A percentile compares a stretch with the other conserved stretches of the same genome.
Evolutionary conservation across 2,797 vertebrate species (phyloP).

Genomic region (Urocyon cinereoargenteus): DNA sequence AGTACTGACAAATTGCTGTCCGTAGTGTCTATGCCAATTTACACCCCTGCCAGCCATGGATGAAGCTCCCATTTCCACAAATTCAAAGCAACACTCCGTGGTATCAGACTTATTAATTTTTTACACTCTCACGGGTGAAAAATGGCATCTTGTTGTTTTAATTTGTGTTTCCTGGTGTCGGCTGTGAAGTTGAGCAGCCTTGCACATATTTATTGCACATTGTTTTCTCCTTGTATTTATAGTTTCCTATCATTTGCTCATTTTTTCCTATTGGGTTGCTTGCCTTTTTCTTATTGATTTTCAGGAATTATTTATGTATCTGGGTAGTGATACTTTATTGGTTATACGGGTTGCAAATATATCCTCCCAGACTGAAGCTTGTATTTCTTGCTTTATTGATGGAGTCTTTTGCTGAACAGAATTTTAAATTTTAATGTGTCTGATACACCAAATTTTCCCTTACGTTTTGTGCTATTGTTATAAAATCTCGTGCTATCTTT

Average conservation of each 20-base stretch:
- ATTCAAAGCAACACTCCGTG: neutral
- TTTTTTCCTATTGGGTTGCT: neutral
- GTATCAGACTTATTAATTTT: neutral
- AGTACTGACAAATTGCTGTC: neutral
- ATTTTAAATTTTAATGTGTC: slow-evolving; percentile 50
- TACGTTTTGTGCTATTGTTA: rapidly evolving
- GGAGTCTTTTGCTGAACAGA: slow-evolving; percentile 29
- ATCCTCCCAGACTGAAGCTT: neutral
- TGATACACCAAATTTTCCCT: neutral
- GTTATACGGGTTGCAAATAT: slow-evolving; percentile 29
- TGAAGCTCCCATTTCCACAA: neutral
- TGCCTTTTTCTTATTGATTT: slow-evolving; percentile 71
- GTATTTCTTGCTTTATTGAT: slow-evolving; percentile 51
- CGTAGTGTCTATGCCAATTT: rapidly evolving
- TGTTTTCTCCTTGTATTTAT: slow-evolving; percentile 19
- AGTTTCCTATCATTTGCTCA: neutral
- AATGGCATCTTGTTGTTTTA: slow-evolving; percentile 49
- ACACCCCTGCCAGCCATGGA: neutral
- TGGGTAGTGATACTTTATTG: slow-evolving; percentile 7
- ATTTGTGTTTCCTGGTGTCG: slow-evolving; percentile 13
- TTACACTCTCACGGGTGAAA: slow-evolving; percentile 23
- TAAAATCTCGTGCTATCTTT: rapidly evolving
- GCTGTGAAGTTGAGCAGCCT: neutral
- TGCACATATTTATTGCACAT: neutral
- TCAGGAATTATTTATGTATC: slow-evolving; percentile 72